These are phyloP conservation scores for Folsomia candida DNA, from an alignment of 2,888 invertebrate species.

Conservation along the genomic window DNA sequence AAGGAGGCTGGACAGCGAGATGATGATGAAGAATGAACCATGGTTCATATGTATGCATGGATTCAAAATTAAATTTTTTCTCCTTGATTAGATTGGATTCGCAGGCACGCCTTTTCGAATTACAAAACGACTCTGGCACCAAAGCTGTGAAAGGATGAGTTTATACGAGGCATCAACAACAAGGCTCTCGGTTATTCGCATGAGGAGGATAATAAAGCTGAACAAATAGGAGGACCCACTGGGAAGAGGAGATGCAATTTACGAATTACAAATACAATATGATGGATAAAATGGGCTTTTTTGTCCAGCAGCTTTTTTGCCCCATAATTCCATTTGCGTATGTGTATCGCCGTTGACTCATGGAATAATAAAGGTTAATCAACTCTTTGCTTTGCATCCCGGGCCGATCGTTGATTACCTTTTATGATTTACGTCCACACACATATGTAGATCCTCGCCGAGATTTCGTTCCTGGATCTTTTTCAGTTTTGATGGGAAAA, in stretches of 20 bases:
- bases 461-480: conserved; percentile 8
- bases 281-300: conserved; percentile 12
- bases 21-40: neutral
- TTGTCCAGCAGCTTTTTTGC: neutral
- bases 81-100: conserved; percentile 19
- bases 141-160: neutral
- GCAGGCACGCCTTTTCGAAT: conserved; percentile 11
- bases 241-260: neutral
- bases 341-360: conserved; percentile 6
- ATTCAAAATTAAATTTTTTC: neutral
- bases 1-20: neutral
- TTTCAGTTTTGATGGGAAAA: neutral
- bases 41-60: conserved; percentile 4
- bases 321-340: neutral
- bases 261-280: neutral
- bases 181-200: neutral
- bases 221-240: neutral
- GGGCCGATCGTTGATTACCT: conserved; percentile 16
- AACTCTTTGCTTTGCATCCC: conserved; percentile 17
- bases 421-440: neutral
- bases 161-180: neutral
- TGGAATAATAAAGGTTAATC: conserved; percentile 21
- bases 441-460: neutral
- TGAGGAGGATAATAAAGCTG: neutral
- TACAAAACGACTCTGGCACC: neutral